Conservation (phyloP, 2,797 vertebrate genomes). For the Mormyrops boulengeri region DNA sequence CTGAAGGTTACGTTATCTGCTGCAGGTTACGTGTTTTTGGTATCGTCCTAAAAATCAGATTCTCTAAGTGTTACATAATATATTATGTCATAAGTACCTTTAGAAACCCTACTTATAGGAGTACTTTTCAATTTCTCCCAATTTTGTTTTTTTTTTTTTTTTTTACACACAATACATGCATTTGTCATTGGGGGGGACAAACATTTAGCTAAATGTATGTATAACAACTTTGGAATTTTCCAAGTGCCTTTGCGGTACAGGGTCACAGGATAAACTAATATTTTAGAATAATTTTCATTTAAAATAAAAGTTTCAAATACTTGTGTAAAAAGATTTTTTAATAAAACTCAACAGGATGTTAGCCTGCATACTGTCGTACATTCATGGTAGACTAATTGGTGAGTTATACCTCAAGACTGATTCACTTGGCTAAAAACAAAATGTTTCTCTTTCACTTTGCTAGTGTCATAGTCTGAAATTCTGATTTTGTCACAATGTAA, state of each 20-base stretch:
- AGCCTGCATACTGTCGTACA: neutral
- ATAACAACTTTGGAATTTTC: neutral
- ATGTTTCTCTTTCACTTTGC: neutral
- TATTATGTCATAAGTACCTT: neutral
- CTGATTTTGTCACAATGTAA: neutral
- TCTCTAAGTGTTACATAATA: neutral
- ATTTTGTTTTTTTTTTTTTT: neutral
- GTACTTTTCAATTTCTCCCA: neutral
- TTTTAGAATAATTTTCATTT: neutral
- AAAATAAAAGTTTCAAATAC: neutral
- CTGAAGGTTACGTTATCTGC: neutral
- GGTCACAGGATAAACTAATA: neutral
- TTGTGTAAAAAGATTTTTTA: neutral
- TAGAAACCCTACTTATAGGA: neutral
- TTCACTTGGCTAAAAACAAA: neutral
- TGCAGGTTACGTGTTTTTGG: neutral
- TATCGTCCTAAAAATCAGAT: neutral
- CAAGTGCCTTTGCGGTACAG: neutral
- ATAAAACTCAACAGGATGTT: neutral
- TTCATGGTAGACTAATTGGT: neutral
- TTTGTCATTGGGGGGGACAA: neutral
- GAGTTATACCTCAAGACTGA: neutral
- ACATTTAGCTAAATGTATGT: neutral
- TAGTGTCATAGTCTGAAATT: neutral
- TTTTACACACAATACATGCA: neutral